Percentiles rank a stretch among this genome's conserved stretches.
Conservation (phyloP, 2,113 vertebrate genomes). For the Tenebrosternarchus preto region DNA sequence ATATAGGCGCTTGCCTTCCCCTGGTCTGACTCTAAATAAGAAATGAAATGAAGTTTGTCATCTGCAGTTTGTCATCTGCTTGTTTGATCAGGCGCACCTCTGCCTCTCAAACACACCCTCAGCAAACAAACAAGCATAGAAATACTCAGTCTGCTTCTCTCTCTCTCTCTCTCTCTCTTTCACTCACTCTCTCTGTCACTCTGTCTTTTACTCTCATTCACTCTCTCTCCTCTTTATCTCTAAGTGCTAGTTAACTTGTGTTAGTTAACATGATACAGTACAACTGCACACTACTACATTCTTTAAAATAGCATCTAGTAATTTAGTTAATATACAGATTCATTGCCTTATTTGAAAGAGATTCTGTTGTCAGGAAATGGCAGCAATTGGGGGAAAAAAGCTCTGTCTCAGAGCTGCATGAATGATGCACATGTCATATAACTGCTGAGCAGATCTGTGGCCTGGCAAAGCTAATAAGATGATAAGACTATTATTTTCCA, state of each 20-base stretch:
- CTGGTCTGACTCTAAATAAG: constrained; percentile 29
- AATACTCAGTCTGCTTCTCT: too few species aligned
- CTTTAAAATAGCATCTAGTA: neutral
- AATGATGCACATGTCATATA: constrained; percentile 36
- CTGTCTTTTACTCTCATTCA: neutral
- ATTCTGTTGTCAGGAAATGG: constrained; percentile 50
- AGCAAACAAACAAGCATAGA: neutral
- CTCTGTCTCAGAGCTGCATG: constrained; percentile 26
- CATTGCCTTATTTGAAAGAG: constrained; percentile 43
- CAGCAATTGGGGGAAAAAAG: constrained; percentile 45
- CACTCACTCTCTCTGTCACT: neutral
- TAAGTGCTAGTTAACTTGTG: neutral
- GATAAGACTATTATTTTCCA: constrained; percentile 23
- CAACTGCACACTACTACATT: neutral
- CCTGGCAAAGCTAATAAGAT: constrained; percentile 7
- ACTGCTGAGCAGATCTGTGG: constrained; percentile 22
- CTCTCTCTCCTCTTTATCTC: neutral
- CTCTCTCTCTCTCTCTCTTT: too few species aligned
- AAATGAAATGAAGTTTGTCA: constrained; percentile 37
- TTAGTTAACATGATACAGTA: neutral
- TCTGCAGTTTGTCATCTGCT: too few species aligned
- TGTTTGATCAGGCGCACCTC: too few species aligned
- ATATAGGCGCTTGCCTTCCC: neutral
- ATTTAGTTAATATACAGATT: constrained; percentile 53
- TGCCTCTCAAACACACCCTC: neutral